A percentile compares a stretch with the other conserved stretches of the same genome.
phyloP scores from a whole-genome alignment of 2,113 vertebrate species.

The Cardinalis cardinalis region DNA sequence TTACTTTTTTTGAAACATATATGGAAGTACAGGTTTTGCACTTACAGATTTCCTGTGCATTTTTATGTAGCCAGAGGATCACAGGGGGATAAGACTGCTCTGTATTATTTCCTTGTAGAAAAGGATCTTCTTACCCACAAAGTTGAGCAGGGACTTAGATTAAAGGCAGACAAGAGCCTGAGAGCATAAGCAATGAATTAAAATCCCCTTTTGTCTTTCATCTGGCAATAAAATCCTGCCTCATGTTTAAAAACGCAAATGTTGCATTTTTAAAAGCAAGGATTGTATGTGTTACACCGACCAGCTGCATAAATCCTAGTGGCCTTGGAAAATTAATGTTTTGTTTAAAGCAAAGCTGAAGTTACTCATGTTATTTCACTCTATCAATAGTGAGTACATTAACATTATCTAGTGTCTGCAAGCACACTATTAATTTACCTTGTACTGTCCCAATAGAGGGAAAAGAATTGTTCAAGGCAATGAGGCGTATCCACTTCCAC shows the following conservation, averaged over 20 bases:
- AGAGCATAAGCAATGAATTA: background rate
- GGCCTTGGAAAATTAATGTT: slow-evolving; percentile 82
- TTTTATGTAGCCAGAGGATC: background rate
- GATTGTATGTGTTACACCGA: background rate
- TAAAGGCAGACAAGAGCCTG: background rate
- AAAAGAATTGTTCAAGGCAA: slow-evolving; percentile 83
- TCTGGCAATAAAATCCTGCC: background rate
- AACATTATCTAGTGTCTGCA: slow-evolving; percentile 85
- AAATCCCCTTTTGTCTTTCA: slow-evolving; percentile 8
- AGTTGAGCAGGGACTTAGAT: background rate
- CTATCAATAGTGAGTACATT: slow-evolving; percentile 86
- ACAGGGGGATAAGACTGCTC: background rate
- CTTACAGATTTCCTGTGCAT: background rate
- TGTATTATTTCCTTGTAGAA: background rate
- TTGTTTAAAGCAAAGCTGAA: slow-evolving; percentile 88
- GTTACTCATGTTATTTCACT: slow-evolving; percentile 85
- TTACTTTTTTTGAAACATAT: background rate
- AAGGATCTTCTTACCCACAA: background rate
- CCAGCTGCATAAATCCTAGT: slow-evolving; percentile 52
- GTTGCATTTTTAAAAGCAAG: slow-evolving; percentile 22
- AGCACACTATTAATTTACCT: slow-evolving; percentile 87
- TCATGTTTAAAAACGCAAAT: background rate
- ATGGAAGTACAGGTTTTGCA: background rate
- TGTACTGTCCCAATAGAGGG: slow-evolving; percentile 80
- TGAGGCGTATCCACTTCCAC: slow-evolving; percentile 80